Evolutionary conservation across 1,140 invertebrate species (phyloP), one percentile per base, ranked within the genome.

Genomic region (Pseudoatta argentina): DNA sequence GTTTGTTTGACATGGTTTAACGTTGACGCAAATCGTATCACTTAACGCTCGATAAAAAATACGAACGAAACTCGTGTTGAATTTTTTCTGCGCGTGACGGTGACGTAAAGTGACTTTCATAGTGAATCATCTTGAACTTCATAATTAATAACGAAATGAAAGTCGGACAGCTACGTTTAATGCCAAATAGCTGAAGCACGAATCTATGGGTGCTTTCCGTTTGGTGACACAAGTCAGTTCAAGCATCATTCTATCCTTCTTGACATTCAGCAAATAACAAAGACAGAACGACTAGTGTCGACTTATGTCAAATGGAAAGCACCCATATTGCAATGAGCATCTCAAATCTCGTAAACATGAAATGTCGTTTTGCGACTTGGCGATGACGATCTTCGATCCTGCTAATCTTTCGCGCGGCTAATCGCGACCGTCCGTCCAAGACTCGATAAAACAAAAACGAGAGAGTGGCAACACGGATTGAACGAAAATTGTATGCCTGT

Each of bases 401-500:
- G 63, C n/a, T 24, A 24, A 24, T 24, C 24, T 1, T 12, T 67
- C 24, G 44, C 55, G n/a, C 55, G 72, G 18, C 61, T 48, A 21
- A 51, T 44, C 39, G 10, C 39, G 39, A 7, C 39, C 8, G 39
- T 12, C 39, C 8, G 8, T 44, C 8, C 39, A 44, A 44, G 30
- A 59, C 66, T 48, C 39, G 34, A 72, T 59, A 59, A 39, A 57
- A 57, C 10, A 21, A 71, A 48, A 67, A 63, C 21, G 16, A 53
- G 18, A 16, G 21, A 27, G 5, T 5, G 10, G 57, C 57, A 61
- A 24, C 24, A 16, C 14, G 27, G 14, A 2, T 30, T 14, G 59
- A 63, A 16, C 8, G 21, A 77, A 77, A 77, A 64, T 24, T 39
- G 21, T 71, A n/a, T 21, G 16, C 14, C 34, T 39, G 64, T 69